These are phyloP conservation scores for Sylvilagus floridanus DNA, from an alignment of 2,797 vertebrate species.

Conservation along the genomic window DNA sequence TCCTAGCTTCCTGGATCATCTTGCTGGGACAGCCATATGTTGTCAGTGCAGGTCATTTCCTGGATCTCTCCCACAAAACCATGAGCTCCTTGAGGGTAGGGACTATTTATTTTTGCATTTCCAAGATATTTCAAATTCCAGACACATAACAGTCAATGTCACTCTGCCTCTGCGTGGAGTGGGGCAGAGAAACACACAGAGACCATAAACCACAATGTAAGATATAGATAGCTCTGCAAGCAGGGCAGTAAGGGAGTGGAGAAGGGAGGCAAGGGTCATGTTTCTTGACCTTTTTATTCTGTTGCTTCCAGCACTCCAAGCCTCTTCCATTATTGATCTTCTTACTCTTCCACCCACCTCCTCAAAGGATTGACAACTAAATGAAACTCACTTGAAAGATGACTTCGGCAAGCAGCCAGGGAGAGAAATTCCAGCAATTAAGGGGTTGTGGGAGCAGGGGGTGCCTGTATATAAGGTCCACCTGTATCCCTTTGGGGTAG, in stretches of 20 bases:
- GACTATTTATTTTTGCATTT: not conserved
- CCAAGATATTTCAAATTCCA: not conserved
- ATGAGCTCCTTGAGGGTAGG: not conserved
- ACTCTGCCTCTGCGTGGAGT: not conserved
- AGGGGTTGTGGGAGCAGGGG: not conserved
- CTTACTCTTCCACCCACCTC: not conserved
- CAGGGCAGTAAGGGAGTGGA: not conserved
- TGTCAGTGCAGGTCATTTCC: not conserved
- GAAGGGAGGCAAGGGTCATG: not conserved
- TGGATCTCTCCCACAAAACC: not conserved
- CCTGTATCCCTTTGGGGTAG: not conserved
- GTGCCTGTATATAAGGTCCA: not conserved
- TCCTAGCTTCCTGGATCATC: not conserved
- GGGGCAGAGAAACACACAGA: not conserved
- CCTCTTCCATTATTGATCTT: not conserved
- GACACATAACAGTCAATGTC: not conserved
- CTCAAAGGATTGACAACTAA: conserved; percentile 54
- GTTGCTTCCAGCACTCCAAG: not conserved
- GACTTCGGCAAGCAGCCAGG: not conserved
- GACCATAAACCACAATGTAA: not conserved
- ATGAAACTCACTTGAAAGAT: conserved; percentile 59
- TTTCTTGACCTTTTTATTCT: conserved; percentile 44
- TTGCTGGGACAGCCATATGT: not conserved
- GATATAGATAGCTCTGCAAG: not conserved
- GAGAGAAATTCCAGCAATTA: not conserved